Evolutionary conservation across 2,113 vertebrate species (phyloP).

Genomic region (Scalopus aquaticus): DNA sequence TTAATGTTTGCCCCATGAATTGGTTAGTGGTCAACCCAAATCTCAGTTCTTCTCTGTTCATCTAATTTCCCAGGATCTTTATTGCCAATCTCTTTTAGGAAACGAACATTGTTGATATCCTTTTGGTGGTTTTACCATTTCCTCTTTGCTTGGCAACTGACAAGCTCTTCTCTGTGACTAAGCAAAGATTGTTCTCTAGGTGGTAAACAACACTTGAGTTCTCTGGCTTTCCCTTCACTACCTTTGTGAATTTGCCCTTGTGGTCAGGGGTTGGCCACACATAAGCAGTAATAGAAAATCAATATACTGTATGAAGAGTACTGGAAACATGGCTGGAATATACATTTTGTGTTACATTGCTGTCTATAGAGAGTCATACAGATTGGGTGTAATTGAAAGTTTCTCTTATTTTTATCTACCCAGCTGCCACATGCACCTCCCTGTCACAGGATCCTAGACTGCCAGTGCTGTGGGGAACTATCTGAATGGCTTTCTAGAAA

Average conservation of each 20-base stretch:
- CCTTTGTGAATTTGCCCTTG: not conserved
- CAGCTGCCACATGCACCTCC: not conserved
- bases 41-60: not conserved
- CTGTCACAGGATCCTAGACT: not conserved
- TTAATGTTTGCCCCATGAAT: not conserved
- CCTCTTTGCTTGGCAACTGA: not conserved
- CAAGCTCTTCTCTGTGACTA: not conserved
- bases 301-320: not conserved
- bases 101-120: not conserved
- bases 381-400: not conserved
- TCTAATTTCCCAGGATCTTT: conserved; percentile 35
- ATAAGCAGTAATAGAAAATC: not conserved
- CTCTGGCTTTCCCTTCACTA: not conserved
- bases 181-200: not conserved
- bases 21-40: conserved; percentile 1
- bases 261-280: not conserved
- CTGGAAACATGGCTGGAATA: not conserved
- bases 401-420: not conserved
- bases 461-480: not conserved
- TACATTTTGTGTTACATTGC: not conserved
- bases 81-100: not conserved
- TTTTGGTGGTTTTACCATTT: not conserved
- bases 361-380: not conserved
- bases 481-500: not conserved
- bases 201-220: not conserved